Base-by-base conservation (phyloP, 2,797 vertebrate genomes). In the Typhlichthys subterraneus region DNA sequence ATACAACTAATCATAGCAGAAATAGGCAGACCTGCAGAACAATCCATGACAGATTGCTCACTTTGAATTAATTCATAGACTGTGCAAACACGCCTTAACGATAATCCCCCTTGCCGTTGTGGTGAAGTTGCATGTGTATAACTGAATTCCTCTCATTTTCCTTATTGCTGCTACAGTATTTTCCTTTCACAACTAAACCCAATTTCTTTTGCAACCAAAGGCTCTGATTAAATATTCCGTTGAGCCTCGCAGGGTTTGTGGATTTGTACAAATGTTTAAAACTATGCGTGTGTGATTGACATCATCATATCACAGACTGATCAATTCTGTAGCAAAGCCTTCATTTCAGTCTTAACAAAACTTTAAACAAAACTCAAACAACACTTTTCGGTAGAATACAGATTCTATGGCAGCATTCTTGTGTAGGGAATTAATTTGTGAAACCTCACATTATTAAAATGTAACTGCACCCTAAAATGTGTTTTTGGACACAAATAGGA, bases 161-260 rank as follows among this genome's bases (percentile, higher is more conserved):
- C 23, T 23, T 23, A 3, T 65, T 38, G 5, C 33, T 38, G 33
- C 33, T 38, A 38, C 33, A 38, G 33, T 38, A 38, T 38, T 6
- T 38, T 38, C 62, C 64, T 15, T 57, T 76, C 73, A 75, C 53
- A 67, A 59, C 61, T 66, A 14, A 14, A n/a, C 14, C 23, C 45
- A 66, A 61, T 81, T 71, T 72, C 69, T 14, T 49, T 49, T 69
- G 65, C 78, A 76, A 78, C 79, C 65, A 71, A 80, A 60, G 70
- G 19, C 71, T 76, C 73, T 87, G 84, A 82, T 75, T 81, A 74
- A 84, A 85, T 68, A 67, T 70, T 76, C 74, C 80, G 72, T 51
- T 59, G 72, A 72, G 29, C 48, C 1, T 31, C 79, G 57, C 52
- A 42, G 55, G 73, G 62, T 63, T 69, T 69, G 71, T 64, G 31